phyloP scores from a whole-genome alignment of 2,113 vertebrate genomes.

The Entelurus aequoreus region DNA sequence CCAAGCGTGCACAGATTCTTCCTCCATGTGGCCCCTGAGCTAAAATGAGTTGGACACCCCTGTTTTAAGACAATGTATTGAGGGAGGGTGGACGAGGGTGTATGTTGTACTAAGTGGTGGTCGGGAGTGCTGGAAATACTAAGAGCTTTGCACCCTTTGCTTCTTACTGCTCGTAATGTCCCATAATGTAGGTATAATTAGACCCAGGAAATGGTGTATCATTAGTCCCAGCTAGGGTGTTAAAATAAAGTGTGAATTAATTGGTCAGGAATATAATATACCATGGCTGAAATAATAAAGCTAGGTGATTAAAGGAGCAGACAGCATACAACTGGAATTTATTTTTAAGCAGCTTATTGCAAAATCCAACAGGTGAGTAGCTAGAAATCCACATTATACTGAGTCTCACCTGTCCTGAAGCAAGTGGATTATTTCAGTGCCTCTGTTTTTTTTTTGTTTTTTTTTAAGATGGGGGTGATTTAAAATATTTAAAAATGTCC shows the following conservation, averaged over 20 bases:
- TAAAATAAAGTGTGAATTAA: constrained; percentile 42
- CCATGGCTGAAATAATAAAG: constrained; percentile 23
- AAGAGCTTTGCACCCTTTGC: constrained; percentile 19
- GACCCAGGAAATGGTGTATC: constrained; percentile 45
- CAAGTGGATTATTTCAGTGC: not conserved
- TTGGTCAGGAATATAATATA: constrained; percentile 32
- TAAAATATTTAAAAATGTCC: not conserved
- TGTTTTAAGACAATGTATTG: constrained; percentile 3
- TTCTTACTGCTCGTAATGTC: constrained; percentile 43
- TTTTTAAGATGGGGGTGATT: not conserved
- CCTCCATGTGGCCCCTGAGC: no score
- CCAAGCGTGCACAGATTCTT: no score
- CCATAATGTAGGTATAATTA: constrained; percentile 47
- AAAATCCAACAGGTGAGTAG: not conserved
- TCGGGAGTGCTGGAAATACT: constrained; percentile 30
- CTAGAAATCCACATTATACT: not conserved
- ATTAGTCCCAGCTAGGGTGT: constrained; percentile 42
- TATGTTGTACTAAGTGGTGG: constrained; percentile 25
- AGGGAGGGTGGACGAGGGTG: constrained; percentile 10
- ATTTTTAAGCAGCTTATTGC: not conserved
- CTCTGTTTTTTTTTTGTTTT: not conserved
- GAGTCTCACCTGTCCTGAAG: not conserved
- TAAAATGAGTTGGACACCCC: no score
- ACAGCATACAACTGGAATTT: not conserved
- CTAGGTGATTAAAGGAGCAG: not conserved